These are phyloP conservation scores for Drosophila pseudoobscura DNA, from an alignment of 1,140 invertebrate genomes.

Conservation along the genomic window DNA sequence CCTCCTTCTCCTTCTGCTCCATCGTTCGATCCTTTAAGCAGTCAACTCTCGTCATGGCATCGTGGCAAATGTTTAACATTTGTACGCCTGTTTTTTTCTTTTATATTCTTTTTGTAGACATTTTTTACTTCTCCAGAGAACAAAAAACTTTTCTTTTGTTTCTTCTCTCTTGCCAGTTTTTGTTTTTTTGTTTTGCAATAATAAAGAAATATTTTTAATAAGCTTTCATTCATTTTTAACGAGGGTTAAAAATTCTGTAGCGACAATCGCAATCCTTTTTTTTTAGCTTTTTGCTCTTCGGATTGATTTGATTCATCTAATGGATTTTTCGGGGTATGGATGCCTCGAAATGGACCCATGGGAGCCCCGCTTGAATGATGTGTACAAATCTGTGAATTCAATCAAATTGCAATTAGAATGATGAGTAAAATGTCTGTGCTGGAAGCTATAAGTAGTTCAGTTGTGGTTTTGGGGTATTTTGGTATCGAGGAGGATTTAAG, in stretches of 20 bases:
- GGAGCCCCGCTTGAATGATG: slow-evolving; percentile 40
- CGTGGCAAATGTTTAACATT: slow-evolving; percentile 80
- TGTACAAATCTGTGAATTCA: slow-evolving; percentile 49
- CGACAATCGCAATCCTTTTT: slow-evolving; percentile 61
- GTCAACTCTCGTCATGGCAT: slow-evolving; percentile 73
- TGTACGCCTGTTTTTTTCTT: slow-evolving; percentile 75
- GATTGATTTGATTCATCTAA: slow-evolving; percentile 74
- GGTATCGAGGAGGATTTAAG: too few relatives aligned
- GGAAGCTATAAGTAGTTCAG: too few relatives aligned
- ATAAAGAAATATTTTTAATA: slow-evolving; percentile 82
- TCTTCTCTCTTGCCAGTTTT: slow-evolving; percentile 17
- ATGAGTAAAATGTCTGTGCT: slow-evolving; percentile 8
- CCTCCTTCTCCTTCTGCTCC: slow-evolving; percentile 7
- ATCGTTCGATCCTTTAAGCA: slow-evolving; percentile 47
- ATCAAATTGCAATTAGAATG: slow-evolving; percentile 60
- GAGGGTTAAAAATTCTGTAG: slow-evolving; percentile 74
- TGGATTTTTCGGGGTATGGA: slow-evolving; percentile 58
- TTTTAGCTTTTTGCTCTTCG: slow-evolving; percentile 12
- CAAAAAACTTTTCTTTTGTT: slow-evolving; percentile 40
- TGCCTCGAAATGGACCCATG: slow-evolving; percentile 53
- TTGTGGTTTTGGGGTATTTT: too few relatives aligned
- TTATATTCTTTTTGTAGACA: slow-evolving; percentile 35
- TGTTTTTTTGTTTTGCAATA: slow-evolving; percentile 52
- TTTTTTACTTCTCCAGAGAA: slow-evolving; percentile 23
- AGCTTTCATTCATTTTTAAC: slow-evolving; percentile 82